Evolutionary conservation across 2,797 vertebrate species (phyloP).

Genomic region (Peromyscus eremicus): DNA sequence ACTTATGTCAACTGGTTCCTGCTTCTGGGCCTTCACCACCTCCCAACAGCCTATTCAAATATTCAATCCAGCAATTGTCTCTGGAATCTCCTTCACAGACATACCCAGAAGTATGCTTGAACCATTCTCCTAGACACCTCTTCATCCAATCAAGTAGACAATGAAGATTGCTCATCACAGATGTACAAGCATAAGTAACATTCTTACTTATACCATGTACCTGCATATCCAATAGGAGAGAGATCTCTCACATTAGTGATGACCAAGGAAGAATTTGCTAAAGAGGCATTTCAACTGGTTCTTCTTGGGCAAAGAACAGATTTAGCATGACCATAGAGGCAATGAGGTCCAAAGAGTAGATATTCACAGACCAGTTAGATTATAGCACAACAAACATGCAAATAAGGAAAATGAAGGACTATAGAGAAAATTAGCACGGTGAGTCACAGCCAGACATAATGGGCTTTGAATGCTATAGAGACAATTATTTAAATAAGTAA

Average conservation of each 20-base stretch:
- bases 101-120: background rate
- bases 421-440: slow-evolving; percentile 12
- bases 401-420: background rate
- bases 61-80: background rate
- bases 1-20: background rate
- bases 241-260: background rate
- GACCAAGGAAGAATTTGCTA: background rate
- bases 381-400: background rate
- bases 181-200: background rate
- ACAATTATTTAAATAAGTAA: background rate
- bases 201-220: background rate
- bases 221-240: background rate
- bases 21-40: background rate
- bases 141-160: background rate
- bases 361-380: background rate
- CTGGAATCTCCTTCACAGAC: background rate
- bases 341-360: background rate
- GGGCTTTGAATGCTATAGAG: background rate
- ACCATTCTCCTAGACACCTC: background rate
- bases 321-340: background rate
- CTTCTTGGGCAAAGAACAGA: slow-evolving; percentile 6
- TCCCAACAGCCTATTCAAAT: background rate
- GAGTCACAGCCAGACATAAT: background rate
- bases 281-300: slow-evolving; percentile 1
- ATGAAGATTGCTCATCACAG: background rate